phyloP scores from a whole-genome alignment of 2,888 invertebrate genomes.

The Tetheella fluctuosa region DNA sequence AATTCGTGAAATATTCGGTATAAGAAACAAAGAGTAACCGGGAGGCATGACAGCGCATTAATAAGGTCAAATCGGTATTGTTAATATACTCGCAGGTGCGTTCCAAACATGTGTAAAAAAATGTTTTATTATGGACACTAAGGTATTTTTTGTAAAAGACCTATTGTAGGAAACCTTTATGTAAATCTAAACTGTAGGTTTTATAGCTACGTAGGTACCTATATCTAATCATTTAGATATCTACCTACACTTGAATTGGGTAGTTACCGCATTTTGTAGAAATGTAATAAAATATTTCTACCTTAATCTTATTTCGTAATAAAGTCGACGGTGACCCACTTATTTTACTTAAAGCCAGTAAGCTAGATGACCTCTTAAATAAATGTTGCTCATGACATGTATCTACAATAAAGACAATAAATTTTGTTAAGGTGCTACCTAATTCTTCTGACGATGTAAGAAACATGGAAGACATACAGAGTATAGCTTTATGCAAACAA shows the following conservation, averaged over 20 bases:
- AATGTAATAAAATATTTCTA: background rate
- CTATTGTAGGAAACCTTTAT: background rate
- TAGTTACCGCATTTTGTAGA: background rate
- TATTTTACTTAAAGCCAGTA: slow-evolving; percentile 2
- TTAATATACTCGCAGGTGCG: background rate
- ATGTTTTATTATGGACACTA: background rate
- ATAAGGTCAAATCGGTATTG: background rate
- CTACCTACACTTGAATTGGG: background rate
- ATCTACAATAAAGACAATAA: background rate
- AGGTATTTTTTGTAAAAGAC: background rate
- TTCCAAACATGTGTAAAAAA: background rate
- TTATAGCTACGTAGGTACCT: background rate
- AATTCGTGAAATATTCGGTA: slow-evolving; percentile 25
- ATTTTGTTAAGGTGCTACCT: background rate
- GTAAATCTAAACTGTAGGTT: background rate
- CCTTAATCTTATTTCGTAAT: slow-evolving; percentile 10
- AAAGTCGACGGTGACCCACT: slow-evolving; percentile 2
- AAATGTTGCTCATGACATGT: background rate
- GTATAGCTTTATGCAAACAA: background rate
- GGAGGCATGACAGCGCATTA: slow-evolving; percentile 17
- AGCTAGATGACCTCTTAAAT: background rate
- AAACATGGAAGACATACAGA: background rate
- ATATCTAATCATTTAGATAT: background rate
- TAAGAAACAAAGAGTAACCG: slow-evolving; percentile 13
- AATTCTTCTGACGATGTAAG: background rate